phyloP scores from a whole-genome alignment of 2,797 vertebrate genomes.

The Clarias laeviceps region DNA sequence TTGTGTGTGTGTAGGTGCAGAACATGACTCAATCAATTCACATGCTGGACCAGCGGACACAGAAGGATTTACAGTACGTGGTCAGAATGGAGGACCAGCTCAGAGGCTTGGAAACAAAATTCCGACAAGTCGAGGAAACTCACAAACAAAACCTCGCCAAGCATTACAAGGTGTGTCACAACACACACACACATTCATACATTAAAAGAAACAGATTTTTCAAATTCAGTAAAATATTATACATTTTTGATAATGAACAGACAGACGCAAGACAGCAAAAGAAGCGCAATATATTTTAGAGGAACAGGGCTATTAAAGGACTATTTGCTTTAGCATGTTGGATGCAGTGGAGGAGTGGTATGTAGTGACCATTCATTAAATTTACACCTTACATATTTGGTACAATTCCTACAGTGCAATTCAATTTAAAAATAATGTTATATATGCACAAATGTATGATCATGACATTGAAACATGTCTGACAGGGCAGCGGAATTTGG shows the following conservation, averaged over 20 bases:
- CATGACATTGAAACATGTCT: background rate
- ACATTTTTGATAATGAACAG: background rate
- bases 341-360: background rate
- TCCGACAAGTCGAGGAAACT: constrained; percentile 96
- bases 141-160: constrained; percentile 97
- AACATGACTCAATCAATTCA: constrained; percentile 99
- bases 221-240: background rate
- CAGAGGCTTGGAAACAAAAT: constrained; percentile 94
- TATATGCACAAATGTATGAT: background rate
- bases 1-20: constrained; percentile 83
- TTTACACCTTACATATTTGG: background rate
- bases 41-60: constrained; percentile 95
- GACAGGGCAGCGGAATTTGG: background rate
- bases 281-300: background rate
- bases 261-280: background rate
- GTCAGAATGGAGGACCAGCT: constrained; percentile 99
- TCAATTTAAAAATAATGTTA: background rate
- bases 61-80: constrained; percentile 95
- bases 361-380: background rate
- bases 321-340: background rate
- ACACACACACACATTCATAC: background rate
- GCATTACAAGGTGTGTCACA: constrained; percentile 91
- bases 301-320: background rate
- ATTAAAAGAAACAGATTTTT: background rate
- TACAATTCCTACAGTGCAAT: background rate